A percentile compares a stretch with the other conserved stretches of the same genome.
These are phyloP conservation scores for Pangasius macronema DNA, from an alignment of 2,797 vertebrate genomes.

Conservation along the genomic window DNA sequence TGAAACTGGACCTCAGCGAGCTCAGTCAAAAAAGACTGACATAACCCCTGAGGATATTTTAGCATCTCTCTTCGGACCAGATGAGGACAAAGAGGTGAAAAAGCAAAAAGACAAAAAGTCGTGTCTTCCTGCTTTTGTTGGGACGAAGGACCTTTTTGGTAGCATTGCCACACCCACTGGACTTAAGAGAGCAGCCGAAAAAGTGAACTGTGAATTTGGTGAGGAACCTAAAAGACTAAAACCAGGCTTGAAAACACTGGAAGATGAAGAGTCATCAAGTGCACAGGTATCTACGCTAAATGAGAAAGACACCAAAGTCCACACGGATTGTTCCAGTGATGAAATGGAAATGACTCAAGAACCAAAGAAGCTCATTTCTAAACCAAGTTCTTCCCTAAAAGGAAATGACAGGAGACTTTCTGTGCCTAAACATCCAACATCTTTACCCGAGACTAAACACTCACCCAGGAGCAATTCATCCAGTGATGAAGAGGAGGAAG, in stretches of 20 bases:
- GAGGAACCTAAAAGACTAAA: conserved; percentile 58
- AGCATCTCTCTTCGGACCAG: conserved; percentile 75
- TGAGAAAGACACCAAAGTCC: neutral
- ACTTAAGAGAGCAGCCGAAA: conserved; percentile 46
- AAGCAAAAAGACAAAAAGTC: conserved; percentile 54
- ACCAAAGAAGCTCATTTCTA: neutral
- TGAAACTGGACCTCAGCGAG: neutral
- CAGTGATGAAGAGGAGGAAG: neutral
- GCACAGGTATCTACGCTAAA: neutral
- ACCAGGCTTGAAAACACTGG: conserved; percentile 8
- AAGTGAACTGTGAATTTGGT: conserved; percentile 8
- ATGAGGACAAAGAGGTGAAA: conserved; percentile 57
- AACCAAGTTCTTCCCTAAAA: neutral
- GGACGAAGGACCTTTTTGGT: conserved; percentile 72
- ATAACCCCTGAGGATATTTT: conserved; percentile 84
- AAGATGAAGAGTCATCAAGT: neutral
- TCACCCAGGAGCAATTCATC: conserved; percentile 18
- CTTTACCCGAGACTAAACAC: neutral
- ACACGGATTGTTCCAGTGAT: conserved; percentile 15
- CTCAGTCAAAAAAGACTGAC: conserved; percentile 57
- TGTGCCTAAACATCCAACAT: neutral
- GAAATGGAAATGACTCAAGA: conserved; percentile 42
- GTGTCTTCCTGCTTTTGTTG: conserved; percentile 81
- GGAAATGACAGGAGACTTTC: neutral
- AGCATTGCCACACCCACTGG: conserved; percentile 21